These are phyloP conservation scores for Todus mexicanus DNA, from an alignment of 2,797 vertebrate genomes.

Conservation along the genomic window DNA sequence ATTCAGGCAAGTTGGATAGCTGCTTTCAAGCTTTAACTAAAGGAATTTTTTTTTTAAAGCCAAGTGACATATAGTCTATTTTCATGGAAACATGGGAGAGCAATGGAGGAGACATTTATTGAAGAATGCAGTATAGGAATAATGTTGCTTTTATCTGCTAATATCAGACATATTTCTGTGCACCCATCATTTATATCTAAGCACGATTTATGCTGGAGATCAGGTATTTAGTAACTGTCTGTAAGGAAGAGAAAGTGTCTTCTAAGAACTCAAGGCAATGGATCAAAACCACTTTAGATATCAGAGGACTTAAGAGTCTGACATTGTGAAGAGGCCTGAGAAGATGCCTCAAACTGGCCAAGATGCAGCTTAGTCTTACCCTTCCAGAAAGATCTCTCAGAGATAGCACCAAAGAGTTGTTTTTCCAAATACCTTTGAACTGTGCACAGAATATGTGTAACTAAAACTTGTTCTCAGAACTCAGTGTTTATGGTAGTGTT, in stretches of 20 bases:
- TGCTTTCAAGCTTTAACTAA: constrained; percentile 52
- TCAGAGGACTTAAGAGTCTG: not conserved
- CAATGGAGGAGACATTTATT: not conserved
- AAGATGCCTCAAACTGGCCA: not conserved
- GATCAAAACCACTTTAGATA: not conserved
- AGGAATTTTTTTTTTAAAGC: not conserved
- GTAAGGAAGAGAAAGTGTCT: not conserved
- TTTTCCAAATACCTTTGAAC: not conserved
- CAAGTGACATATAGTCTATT: constrained; percentile 20
- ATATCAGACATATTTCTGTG: not conserved
- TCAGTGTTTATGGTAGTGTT: not conserved
- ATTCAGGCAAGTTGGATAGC: constrained; percentile 7
- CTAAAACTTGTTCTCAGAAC: not conserved
- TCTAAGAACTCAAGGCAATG: not conserved
- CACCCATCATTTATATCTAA: not conserved
- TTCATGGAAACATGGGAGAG: constrained; percentile 26
- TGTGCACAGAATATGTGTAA: not conserved
- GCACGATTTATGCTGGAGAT: not conserved
- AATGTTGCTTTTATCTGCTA: not conserved
- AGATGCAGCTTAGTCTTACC: not conserved
- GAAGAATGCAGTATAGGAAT: not conserved
- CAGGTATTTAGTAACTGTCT: not conserved
- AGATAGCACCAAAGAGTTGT: not conserved
- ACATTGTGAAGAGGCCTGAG: not conserved
- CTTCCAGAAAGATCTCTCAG: not conserved